phyloP scores from a whole-genome alignment of 1,140 invertebrate species.

The Antheraea pernyi region DNA sequence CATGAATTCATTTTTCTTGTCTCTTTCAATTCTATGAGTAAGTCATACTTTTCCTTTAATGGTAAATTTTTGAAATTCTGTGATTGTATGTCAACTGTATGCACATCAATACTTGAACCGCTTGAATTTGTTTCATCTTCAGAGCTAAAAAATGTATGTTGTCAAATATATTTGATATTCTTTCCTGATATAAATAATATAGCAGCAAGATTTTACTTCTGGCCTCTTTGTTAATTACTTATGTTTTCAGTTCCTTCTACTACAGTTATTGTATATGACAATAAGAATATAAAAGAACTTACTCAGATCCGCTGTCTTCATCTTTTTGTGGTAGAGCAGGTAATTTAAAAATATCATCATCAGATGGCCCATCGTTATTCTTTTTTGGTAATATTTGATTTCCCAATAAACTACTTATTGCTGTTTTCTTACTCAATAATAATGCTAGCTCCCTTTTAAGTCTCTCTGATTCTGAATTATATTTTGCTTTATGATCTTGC shows the following conservation, averaged over 20 bases:
- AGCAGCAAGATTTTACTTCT: too few species aligned
- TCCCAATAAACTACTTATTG: constrained; percentile 80
- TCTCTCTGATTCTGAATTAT: constrained; percentile 85
- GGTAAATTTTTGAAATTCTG: constrained; percentile 90
- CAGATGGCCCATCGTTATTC: constrained; percentile 38
- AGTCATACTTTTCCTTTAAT: constrained; percentile 94
- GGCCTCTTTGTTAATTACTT: not conserved
- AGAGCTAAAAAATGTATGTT: constrained; percentile 46
- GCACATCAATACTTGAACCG: constrained; percentile 82
- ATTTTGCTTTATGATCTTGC: constrained; percentile 87
- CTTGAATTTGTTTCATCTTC: constrained; percentile 65
- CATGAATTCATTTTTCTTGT: constrained; percentile 94
- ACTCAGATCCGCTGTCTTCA: constrained; percentile 69
- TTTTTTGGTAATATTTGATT: constrained; percentile 78
- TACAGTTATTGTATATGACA: not conserved
- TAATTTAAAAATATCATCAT: constrained; percentile 87
- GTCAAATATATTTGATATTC: not conserved
- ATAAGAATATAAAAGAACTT: constrained; percentile 34
- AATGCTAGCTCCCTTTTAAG: constrained; percentile 86
- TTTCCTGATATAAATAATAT: too few species aligned
- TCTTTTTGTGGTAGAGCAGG: constrained; percentile 80
- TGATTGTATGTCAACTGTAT: constrained; percentile 89
- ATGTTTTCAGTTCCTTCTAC: not conserved
- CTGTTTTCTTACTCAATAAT: constrained; percentile 81
- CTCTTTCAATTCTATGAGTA: constrained; percentile 94